These are phyloP conservation scores for Eubucco bourcierii DNA, from an alignment of 2,113 vertebrate species.

Conservation along the genomic window DNA sequence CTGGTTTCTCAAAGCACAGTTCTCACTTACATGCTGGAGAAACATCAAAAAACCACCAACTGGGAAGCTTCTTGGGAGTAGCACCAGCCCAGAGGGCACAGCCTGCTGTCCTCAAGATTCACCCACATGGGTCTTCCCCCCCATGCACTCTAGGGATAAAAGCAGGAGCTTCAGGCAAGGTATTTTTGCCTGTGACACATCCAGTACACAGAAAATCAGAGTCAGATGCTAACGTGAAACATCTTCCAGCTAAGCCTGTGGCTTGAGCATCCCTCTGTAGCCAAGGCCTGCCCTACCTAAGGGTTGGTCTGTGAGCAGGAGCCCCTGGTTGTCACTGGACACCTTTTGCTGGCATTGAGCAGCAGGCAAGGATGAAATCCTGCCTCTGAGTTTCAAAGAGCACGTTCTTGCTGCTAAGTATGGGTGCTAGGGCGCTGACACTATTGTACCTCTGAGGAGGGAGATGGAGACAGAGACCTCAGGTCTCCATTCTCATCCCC, in stretches of 20 bases:
- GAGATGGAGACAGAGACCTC: no score
- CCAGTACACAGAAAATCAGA: neutral
- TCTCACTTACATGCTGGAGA: neutral
- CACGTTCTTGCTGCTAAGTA: neutral
- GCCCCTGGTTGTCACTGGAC: neutral
- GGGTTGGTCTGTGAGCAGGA: neutral
- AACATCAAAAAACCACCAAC: neutral
- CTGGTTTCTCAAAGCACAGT: neutral
- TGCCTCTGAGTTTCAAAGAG: neutral
- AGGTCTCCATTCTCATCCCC: neutral
- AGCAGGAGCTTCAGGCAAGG: neutral
- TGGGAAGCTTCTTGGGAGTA: neutral
- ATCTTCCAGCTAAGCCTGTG: neutral
- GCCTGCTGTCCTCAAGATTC: neutral
- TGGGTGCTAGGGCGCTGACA: neutral
- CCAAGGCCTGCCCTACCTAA: fast-evolving
- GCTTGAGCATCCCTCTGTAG: neutral
- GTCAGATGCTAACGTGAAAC: neutral
- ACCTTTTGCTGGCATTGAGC: neutral
- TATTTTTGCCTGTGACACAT: neutral
- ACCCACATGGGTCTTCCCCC: neutral
- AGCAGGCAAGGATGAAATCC: neutral
- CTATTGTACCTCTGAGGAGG: fast-evolving
- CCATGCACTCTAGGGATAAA: no score
- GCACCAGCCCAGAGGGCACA: no score